Evolutionary conservation across 2,888 invertebrate species (phyloP).

Genomic region (Cristatella mucedo): DNA sequence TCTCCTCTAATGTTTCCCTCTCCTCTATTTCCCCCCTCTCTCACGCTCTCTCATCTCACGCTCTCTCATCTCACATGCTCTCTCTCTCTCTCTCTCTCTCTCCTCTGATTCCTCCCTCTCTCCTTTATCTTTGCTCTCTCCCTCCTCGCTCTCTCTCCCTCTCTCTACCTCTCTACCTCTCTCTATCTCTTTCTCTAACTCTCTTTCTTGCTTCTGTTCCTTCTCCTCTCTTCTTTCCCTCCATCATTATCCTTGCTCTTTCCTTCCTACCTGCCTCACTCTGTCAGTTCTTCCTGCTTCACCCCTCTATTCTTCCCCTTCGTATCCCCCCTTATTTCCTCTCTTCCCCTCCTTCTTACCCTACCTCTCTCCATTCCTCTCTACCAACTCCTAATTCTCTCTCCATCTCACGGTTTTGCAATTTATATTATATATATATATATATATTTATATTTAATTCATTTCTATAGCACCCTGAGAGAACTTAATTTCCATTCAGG

Average conservation of each 20-base stretch:
- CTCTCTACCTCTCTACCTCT: background rate
- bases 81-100: slow-evolving; percentile 1
- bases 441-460: no score
- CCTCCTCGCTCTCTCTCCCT: background rate
- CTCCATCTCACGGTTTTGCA: no score
- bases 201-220: background rate
- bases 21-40: background rate
- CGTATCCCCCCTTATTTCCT: background rate
- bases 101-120: background rate
- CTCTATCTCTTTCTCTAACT: background rate
- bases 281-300: background rate
- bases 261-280: background rate
- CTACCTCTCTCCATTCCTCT: background rate
- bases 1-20: no score
- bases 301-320: background rate
- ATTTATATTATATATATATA: no score
- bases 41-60: background rate
- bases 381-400: background rate
- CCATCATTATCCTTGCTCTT: background rate
- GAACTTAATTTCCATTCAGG: no score
- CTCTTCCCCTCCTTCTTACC: background rate
- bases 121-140: no score
- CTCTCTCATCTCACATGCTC: slow-evolving; percentile 4
- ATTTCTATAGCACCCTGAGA: no score
- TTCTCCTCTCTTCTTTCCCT: no score